Conservation (phyloP, 2,797 vertebrate species). For the Rachycentron canadum region DNA sequence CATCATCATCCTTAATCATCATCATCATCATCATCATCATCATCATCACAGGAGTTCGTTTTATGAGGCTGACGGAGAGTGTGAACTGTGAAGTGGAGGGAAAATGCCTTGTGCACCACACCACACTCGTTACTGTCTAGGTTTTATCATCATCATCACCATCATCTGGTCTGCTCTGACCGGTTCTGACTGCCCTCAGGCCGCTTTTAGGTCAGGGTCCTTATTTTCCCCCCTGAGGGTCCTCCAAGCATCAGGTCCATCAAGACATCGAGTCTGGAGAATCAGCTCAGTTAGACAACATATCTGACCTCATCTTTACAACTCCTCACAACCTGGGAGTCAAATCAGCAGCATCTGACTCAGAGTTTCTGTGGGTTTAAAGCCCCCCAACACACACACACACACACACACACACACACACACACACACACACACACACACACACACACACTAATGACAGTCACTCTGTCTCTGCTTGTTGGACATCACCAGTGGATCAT, state of each 20-base stretch:
- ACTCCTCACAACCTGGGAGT: slow-evolving; percentile 28
- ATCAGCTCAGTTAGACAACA: not conserved
- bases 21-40: no score
- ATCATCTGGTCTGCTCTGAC: not conserved
- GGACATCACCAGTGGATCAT: slow-evolving; percentile 44
- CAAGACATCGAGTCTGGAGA: not conserved
- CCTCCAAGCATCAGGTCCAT: not conserved
- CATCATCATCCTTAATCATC: no score
- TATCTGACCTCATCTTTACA: slow-evolving; percentile 2
- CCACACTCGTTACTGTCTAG: no score
- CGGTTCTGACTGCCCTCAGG: not conserved
- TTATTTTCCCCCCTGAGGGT: not conserved
- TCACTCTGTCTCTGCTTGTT: slow-evolving; percentile 37
- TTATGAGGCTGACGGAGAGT: no score
- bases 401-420: slow-evolving; percentile 19
- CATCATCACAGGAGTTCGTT: no score
- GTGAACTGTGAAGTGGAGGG: no score
- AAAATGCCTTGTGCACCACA: no score
- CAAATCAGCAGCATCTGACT: slow-evolving; percentile 50
- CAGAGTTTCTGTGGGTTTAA: slow-evolving; percentile 62
- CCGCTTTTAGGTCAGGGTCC: no score
- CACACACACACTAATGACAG: slow-evolving; percentile 33
- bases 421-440: slow-evolving; percentile 25
- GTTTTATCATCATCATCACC: no score
- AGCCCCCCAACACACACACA: slow-evolving; percentile 5